Conservation (phyloP, 1,140 invertebrate genomes). For the Leptoteleia sp. region DNA sequence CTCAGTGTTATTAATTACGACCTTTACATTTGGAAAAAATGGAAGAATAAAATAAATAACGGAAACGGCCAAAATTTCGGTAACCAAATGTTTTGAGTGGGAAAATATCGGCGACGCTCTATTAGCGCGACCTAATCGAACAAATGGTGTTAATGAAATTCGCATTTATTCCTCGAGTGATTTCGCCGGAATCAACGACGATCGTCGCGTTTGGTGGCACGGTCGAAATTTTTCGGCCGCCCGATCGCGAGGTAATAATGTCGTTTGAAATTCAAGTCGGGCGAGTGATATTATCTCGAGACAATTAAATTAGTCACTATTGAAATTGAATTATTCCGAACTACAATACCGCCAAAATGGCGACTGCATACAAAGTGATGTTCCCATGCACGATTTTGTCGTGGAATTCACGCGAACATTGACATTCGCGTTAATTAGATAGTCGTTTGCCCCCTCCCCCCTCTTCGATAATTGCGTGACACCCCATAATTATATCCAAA, state of each 20-base stretch:
- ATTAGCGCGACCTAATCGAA: conserved; percentile 17
- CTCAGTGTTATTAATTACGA: too few species aligned
- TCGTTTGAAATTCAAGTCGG: conserved; percentile 69
- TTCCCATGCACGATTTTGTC: conserved; percentile 36
- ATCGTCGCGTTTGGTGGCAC: conserved; percentile 42
- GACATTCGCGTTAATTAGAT: conserved; percentile 71
- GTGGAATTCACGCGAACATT: conserved; percentile 42
- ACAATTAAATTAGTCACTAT: conserved; percentile 75
- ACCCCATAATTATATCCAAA: conserved; percentile 66
- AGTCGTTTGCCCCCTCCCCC: conserved; percentile 49
- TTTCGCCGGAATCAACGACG: conserved; percentile 28
- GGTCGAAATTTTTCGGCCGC: conserved; percentile 26
- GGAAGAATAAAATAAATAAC: too few species aligned
- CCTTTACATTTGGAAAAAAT: too few species aligned
- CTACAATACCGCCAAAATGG: conserved; percentile 57
- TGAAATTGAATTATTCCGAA: conserved; percentile 76
- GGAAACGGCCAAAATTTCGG: too few species aligned
- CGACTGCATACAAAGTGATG: conserved; percentile 71
- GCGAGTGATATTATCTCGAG: conserved; percentile 69
- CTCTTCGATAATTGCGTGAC: conserved; percentile 69
- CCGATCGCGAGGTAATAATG: conserved; percentile 24
- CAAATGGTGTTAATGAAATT: conserved; percentile 19
- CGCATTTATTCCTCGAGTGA: conserved; percentile 9
- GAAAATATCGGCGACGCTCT: conserved; percentile 4
- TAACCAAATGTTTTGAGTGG: too few species aligned